Conservation (phyloP, 2,888 invertebrate genomes). For the Seira ritae region DNA sequence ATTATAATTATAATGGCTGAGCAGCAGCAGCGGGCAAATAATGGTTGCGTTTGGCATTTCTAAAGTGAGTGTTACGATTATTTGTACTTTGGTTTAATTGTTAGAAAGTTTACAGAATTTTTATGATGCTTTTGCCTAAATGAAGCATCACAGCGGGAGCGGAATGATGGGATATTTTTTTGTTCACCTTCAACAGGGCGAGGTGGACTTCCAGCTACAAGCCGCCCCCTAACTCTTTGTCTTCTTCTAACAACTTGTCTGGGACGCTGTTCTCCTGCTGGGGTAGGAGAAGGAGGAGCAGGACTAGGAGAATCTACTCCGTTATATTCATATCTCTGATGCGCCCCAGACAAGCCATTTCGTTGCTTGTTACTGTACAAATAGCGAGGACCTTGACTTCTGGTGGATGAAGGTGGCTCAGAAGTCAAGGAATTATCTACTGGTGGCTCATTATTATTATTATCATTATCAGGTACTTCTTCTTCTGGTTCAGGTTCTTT, state of each 20-base stretch:
- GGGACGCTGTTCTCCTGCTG: neutral
- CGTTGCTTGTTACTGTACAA: constrained; percentile 40
- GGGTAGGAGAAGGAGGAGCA: neutral
- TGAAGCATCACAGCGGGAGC: too few relatives aligned
- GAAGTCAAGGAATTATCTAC: neutral
- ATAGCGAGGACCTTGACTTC: constrained; percentile 36
- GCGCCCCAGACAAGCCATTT: constrained; percentile 42
- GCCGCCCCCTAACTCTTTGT: constrained; percentile 26
- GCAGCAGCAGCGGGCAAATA: too few relatives aligned
- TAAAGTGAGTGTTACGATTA: too few relatives aligned
- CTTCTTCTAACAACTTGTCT: constrained; percentile 11
- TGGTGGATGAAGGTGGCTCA: constrained; percentile 30
- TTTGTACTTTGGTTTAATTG: too few relatives aligned
- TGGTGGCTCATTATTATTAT: neutral
- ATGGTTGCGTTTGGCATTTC: too few relatives aligned
- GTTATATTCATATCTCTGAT: constrained; percentile 54
- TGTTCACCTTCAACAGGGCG: constrained; percentile 53
- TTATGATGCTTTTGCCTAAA: too few relatives aligned
- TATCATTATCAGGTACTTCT: too few relatives aligned
- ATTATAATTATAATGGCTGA: too few relatives aligned
- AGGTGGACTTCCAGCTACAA: constrained; percentile 42
- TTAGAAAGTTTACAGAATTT: too few relatives aligned
- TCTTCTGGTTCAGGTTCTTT: too few relatives aligned
- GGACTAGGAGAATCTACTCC: constrained; percentile 21
- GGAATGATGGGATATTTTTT: too few relatives aligned